Percentiles rank a stretch among this genome's conserved stretches.
Conservation (phyloP, 2,797 vertebrate genomes). For the Cryptoprocta ferox region DNA sequence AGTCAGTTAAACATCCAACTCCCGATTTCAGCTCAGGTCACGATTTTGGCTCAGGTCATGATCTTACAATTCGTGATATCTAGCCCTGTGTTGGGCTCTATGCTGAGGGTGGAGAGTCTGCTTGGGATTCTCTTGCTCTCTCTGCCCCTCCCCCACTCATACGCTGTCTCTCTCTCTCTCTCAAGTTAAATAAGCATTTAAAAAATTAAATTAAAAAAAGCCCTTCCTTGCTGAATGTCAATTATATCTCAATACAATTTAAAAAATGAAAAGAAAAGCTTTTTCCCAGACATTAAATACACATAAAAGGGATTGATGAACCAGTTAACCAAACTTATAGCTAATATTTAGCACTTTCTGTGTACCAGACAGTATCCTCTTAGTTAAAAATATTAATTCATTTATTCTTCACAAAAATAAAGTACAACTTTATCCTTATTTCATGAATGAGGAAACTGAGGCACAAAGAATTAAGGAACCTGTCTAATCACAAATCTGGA, state of each 20-base stretch:
- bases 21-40: too few species aligned
- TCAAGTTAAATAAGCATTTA: neutral
- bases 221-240: neutral
- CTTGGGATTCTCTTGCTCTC: too few species aligned
- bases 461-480: neutral
- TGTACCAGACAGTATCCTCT: neutral
- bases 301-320: neutral
- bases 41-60: too few species aligned
- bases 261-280: neutral
- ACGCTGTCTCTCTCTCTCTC: too few species aligned
- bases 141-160: too few species aligned
- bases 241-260: neutral
- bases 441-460: neutral
- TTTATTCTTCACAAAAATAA: constrained; percentile 30
- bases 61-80: too few species aligned
- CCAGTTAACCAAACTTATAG: constrained; percentile 34
- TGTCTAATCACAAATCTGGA: neutral
- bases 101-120: too few species aligned
- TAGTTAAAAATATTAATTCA: constrained; percentile 14
- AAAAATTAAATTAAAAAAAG: neutral
- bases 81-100: too few species aligned
- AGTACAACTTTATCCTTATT: neutral
- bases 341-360: neutral
- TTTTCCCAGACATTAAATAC: neutral
- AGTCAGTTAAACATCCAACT: too few species aligned